A percentile compares a stretch with the other conserved stretches of the same genome.
phyloP scores from a whole-genome alignment of 2,888 invertebrate genomes.

The Falcaria lacertinaria region DNA sequence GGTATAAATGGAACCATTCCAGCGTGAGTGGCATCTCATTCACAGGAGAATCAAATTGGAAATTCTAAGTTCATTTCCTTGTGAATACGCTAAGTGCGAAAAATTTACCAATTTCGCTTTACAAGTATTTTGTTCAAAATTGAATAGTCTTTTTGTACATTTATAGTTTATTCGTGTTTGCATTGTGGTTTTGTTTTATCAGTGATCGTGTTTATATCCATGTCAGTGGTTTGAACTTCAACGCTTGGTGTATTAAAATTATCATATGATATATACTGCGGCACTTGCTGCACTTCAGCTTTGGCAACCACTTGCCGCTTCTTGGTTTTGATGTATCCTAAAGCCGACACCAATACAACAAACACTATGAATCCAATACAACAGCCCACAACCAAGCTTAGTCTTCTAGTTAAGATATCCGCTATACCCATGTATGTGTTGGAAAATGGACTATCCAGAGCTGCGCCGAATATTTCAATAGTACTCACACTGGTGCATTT shows the following conservation, averaged over 20 bases:
- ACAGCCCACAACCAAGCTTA: constrained; percentile 92
- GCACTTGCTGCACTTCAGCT: constrained; percentile 83
- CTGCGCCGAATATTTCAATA: constrained; percentile 84
- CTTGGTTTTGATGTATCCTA: constrained; percentile 91
- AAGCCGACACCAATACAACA: constrained; percentile 88
- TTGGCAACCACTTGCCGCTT: constrained; percentile 89
- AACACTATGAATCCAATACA: constrained; percentile 93
- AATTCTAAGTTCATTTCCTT: constrained; percentile 1
- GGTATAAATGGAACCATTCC: constrained; percentile 45
- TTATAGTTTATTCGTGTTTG: constrained; percentile 40
- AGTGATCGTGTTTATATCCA: constrained; percentile 69
- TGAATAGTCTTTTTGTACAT: too few relatives aligned
- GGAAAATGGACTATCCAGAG: constrained; percentile 76
- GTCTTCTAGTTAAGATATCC: constrained; percentile 87
- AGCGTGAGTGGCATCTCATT: constrained; percentile 49
- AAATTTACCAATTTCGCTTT: constrained; percentile 29
- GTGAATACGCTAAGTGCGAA: constrained; percentile 5
- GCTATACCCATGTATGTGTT: constrained; percentile 85
- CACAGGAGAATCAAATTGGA: constrained; percentile 43
- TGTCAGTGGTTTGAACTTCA: constrained; percentile 63
- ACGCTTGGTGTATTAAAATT: constrained; percentile 63
- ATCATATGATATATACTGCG: constrained; percentile 89
- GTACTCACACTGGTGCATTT: constrained; percentile 89
- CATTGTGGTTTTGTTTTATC: constrained; percentile 60
- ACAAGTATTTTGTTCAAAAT: constrained; percentile 18